phyloP scores from a whole-genome alignment of 2,797 vertebrate genomes.

The Oreonectes daqikongensis region DNA sequence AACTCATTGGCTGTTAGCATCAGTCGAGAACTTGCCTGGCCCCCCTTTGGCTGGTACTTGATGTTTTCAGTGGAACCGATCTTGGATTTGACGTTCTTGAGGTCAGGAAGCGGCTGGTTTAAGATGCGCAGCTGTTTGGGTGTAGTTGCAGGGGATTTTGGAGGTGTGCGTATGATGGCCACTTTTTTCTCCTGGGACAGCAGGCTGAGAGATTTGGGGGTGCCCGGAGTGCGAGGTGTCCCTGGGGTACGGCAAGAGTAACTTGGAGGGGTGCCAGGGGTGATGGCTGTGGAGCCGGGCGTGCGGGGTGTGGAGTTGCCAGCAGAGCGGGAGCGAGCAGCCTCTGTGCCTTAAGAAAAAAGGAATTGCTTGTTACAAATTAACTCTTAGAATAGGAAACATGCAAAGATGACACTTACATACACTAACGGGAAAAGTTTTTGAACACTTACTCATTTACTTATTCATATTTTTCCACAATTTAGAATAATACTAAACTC shows the following conservation, averaged over 20 bases:
- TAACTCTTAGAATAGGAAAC: background rate
- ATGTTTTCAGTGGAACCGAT: conserved; percentile 97
- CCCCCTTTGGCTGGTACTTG: conserved; percentile 97
- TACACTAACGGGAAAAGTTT: too few relatives aligned
- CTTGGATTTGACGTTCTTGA: conserved; percentile 96
- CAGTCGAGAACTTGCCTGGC: conserved; percentile 82
- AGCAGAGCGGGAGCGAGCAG: conserved; percentile 89
- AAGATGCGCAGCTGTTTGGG: conserved; percentile 94
- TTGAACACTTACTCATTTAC: too few relatives aligned
- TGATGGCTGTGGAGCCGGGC: conserved; percentile 92
- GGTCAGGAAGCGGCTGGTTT: conserved; percentile 95
- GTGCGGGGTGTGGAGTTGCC: conserved; percentile 95
- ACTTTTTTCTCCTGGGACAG: conserved; percentile 93
- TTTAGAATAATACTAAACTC: too few relatives aligned
- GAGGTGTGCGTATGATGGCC: conserved; percentile 92
- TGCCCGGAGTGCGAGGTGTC: conserved; percentile 85
- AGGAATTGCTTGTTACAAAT: background rate
- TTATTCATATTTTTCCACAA: too few relatives aligned
- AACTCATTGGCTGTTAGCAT: background rate
- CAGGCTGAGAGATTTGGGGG: conserved; percentile 90
- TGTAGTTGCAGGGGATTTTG: conserved; percentile 95
- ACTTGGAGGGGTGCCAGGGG: conserved; percentile 94
- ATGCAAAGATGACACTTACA: background rate
- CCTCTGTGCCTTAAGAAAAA: conserved; percentile 79
- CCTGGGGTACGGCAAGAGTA: conserved; percentile 93